Evolutionary conservation across 2,797 vertebrate species (phyloP).

Genomic region (Meda fulgida): DNA sequence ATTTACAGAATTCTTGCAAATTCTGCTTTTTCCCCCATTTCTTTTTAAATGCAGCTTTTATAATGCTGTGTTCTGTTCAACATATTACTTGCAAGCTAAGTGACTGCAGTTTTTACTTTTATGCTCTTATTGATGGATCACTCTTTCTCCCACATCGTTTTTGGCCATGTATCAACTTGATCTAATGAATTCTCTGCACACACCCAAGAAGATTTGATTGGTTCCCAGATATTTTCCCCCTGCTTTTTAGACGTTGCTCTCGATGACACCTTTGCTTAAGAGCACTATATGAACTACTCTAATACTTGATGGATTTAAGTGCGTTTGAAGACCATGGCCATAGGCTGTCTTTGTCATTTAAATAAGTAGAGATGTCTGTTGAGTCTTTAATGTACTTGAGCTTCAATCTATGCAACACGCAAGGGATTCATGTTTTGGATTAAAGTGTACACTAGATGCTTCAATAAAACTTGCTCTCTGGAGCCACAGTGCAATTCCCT

Average conservation of each 20-base stretch:
- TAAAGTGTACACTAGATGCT: neutral
- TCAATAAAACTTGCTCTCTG: neutral
- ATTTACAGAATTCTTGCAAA: neutral
- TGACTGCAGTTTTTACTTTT: conserved; percentile 2
- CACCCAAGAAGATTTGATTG: neutral
- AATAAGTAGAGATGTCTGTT: neutral
- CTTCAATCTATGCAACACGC: neutral
- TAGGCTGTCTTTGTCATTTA: neutral
- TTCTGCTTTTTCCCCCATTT: neutral
- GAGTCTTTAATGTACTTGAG: neutral
- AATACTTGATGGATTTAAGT: neutral
- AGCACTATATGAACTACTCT: neutral
- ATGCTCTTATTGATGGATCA: conserved; percentile 2
- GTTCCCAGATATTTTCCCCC: neutral
- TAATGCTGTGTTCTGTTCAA: neutral
- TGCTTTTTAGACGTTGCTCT: neutral
- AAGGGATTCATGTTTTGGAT: neutral
- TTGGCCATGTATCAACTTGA: conserved; percentile 7
- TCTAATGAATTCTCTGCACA: neutral
- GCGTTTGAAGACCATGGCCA: neutral
- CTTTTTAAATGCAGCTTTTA: conserved; percentile 1
- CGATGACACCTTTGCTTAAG: neutral
- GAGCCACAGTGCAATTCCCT: neutral
- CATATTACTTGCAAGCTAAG: neutral
- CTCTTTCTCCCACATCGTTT: conserved; percentile 1